A percentile compares a stretch with the other conserved stretches of the same genome.
phyloP scores from a whole-genome alignment of 92 coral and sea anemone species.

The Actinostola sp. region DNA sequence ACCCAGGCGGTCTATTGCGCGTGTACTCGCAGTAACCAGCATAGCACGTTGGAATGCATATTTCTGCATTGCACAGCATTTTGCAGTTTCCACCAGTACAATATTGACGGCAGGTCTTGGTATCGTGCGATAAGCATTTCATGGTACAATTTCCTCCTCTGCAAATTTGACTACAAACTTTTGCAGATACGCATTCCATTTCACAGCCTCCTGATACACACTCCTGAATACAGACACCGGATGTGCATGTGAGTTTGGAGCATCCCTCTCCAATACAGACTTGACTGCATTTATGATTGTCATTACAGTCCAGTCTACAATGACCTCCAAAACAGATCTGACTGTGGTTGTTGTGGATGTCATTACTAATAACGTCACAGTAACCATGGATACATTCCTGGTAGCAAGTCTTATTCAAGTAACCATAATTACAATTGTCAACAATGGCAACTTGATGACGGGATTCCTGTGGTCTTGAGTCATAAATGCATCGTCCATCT shows the following conservation, averaged over 20 bases:
- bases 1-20: conserved; percentile 50
- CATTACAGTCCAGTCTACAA: conserved; percentile 70
- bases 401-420: conserved; percentile 52
- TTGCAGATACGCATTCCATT: conserved; percentile 78
- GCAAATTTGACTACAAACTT: conserved; percentile 77
- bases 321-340: conserved; percentile 82
- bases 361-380: conserved; percentile 59
- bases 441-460: conserved; percentile 18
- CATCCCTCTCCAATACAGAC: conserved; percentile 81
- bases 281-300: conserved; percentile 68
- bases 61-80: conserved; percentile 68
- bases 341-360: conserved; percentile 37
- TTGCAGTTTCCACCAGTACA: conserved; percentile 80
- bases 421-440: conserved; percentile 57
- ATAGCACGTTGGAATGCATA: conserved; percentile 77
- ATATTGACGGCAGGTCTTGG: conserved; percentile 67
- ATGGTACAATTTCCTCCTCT: conserved; percentile 76
- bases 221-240: conserved; percentile 79
- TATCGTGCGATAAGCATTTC: conserved; percentile 61
- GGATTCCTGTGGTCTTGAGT: conserved; percentile 2
- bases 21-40: conserved; percentile 70
- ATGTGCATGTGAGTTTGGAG: conserved; percentile 65
- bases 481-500: conserved; percentile 49
- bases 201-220: conserved; percentile 81
- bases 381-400: conserved; percentile 71